phyloP scores from a whole-genome alignment of 2,113 vertebrate genomes.

The Polypterus bichir region DNA sequence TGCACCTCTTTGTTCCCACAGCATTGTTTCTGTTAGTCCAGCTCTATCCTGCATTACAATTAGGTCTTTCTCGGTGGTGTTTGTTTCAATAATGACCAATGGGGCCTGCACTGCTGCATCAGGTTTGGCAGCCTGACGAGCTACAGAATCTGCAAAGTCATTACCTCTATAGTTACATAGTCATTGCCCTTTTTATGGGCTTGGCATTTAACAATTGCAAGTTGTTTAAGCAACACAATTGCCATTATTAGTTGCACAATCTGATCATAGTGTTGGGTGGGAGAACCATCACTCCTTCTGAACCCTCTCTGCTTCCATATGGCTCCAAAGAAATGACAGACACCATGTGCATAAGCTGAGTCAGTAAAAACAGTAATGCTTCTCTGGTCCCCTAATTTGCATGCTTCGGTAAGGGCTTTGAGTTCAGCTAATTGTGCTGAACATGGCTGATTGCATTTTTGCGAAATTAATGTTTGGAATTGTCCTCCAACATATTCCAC shows the following conservation, averaged over 20 bases:
- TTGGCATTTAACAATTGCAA: neutral
- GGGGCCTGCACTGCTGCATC: neutral
- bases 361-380: constrained; percentile 1
- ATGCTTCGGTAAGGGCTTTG: constrained; percentile 1
- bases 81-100: neutral
- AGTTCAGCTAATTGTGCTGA: constrained; percentile 6
- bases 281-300: neutral
- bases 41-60: too few species aligned
- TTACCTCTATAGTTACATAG: neutral
- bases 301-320: constrained; percentile 1
- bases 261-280: too few species aligned
- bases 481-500: neutral
- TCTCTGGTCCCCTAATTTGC: neutral
- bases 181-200: neutral
- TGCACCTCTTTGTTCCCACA: too few species aligned
- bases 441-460: constrained; percentile 1
- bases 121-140: neutral
- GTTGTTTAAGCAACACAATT: neutral
- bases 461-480: neutral
- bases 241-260: neutral
- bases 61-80: too few species aligned
- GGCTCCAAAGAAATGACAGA: neutral
- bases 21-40: too few species aligned
- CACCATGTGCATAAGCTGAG: constrained; percentile 6
- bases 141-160: neutral